Percentiles rank a stretch among this genome's conserved stretches.
Evolutionary conservation across 2,113 vertebrate species (phyloP).

Genomic region (Lycaon pictus): DNA sequence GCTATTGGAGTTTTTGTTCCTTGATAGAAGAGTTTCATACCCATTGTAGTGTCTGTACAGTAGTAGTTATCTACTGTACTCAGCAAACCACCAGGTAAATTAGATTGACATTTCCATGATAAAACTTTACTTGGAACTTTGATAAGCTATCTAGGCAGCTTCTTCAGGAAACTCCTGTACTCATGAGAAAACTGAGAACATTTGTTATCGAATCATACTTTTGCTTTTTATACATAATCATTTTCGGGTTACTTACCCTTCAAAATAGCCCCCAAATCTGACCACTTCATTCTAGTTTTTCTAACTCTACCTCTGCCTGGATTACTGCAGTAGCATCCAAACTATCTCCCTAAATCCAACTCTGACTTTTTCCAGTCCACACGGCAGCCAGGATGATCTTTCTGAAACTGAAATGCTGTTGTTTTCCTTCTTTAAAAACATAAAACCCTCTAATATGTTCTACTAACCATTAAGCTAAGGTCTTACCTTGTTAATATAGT

Average conservation of each 20-base stretch:
- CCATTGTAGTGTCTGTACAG: neutral
- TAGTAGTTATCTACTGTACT: neutral
- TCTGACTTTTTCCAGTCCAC: neutral
- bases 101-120: neutral
- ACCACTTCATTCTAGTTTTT: neutral
- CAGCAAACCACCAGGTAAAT: neutral
- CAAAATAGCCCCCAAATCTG: neutral
- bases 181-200: neutral
- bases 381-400: neutral
- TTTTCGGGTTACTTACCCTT: neutral
- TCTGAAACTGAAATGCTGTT: neutral
- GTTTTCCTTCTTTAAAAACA: neutral
- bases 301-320: neutral
- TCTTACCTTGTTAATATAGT: neutral
- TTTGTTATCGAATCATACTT: neutral
- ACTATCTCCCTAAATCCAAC: neutral
- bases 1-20: neutral
- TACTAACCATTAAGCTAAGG: neutral
- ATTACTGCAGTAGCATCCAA: neutral
- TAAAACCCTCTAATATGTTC: neutral
- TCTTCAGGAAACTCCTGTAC: neutral
- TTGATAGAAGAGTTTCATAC: neutral
- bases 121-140: neutral
- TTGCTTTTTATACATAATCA: neutral
- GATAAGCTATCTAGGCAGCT: neutral